Conservation (phyloP, 2,797 vertebrate species). For the Spea hammondii region DNA sequence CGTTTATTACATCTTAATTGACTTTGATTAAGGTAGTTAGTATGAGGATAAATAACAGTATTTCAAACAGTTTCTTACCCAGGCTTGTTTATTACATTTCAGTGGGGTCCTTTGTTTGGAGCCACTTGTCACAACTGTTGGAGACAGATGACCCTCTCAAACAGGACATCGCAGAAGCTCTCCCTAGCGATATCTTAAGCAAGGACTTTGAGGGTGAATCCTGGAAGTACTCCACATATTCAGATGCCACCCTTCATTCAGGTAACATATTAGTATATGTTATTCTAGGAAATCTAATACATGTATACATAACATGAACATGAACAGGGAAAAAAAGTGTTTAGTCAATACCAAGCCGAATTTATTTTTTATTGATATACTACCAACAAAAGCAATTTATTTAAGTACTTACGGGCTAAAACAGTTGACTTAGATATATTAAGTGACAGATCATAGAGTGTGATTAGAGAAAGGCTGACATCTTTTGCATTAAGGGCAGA, state of each 20-base stretch:
- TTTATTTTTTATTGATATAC: too few species aligned
- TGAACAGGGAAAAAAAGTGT: too few species aligned
- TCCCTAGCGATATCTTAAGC: constrained; percentile 81
- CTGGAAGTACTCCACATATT: constrained; percentile 84
- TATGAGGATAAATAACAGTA: neutral
- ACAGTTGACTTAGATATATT: too few species aligned
- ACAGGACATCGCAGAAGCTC: constrained; percentile 68
- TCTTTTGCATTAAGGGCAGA: too few species aligned
- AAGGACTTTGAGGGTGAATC: constrained; percentile 78
- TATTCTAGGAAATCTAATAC: neutral
- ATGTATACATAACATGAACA: too few species aligned
- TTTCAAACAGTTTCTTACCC: neutral
- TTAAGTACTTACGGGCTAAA: too few species aligned
- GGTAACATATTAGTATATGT: constrained; percentile 61
- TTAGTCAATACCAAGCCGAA: too few species aligned
- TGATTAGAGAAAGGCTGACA: too few species aligned
- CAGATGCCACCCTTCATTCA: constrained; percentile 73
- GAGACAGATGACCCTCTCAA: constrained; percentile 83
- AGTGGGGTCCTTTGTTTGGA: constrained; percentile 92
- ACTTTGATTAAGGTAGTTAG: constrained; percentile 11
- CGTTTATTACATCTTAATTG: constrained; percentile 26
- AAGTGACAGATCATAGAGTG: too few species aligned
- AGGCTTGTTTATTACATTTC: constrained; percentile 10
- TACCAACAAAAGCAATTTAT: too few species aligned
- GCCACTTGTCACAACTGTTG: constrained; percentile 79